Evolutionary conservation across 1,140 invertebrate genomes (phyloP), one percentile per base, ranked within the genome.

Genomic region (Armadillidium nasatum): DNA sequence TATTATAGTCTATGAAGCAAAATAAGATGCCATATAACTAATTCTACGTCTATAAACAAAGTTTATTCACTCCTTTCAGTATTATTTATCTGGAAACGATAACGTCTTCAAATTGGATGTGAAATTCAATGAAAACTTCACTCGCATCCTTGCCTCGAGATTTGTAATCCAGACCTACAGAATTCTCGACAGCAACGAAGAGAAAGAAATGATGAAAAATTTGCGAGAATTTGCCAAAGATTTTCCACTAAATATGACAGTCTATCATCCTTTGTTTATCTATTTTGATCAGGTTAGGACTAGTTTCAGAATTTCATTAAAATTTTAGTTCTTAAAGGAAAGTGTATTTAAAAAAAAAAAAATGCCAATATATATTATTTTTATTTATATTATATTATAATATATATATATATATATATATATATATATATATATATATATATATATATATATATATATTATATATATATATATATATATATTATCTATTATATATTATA

Each of bases 251-350:
- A 94, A 95, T 80, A 93, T 92, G 19, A 94, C 91, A 9, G 94
- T 96, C 0, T 97, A 95, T 82, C 94, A 97, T 87, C 95, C 95
- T 0, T 95, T 95, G 82, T 96, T 97, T 82, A 93, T 96, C 7
- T 97, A 95, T 85, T 97, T 97, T 83, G 95, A 97, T 86, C 94
- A 94, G 86, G 90, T 91, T 83, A 60, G 76, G 67, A 60, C 7
- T 15, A 60, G 19, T 60, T 60, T 60, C 4, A 60, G 11, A 2
- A 15, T 60, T n/a, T n/a, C n/a, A 15, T 60, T 60, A 60, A 60
- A 60, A 15, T 60, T n/a, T n/a, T 19, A 60, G 11, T 60, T 7
- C 11, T 19, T 13, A 60, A 15, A 3, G 50, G 7, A 13, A 60
- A 19, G 7, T 69, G 19, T 33, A 60, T 60, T 19, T 15, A 10